Evolutionary conservation across 2,888 invertebrate genomes (phyloP).

Genomic region (Cosmia pyralina): DNA sequence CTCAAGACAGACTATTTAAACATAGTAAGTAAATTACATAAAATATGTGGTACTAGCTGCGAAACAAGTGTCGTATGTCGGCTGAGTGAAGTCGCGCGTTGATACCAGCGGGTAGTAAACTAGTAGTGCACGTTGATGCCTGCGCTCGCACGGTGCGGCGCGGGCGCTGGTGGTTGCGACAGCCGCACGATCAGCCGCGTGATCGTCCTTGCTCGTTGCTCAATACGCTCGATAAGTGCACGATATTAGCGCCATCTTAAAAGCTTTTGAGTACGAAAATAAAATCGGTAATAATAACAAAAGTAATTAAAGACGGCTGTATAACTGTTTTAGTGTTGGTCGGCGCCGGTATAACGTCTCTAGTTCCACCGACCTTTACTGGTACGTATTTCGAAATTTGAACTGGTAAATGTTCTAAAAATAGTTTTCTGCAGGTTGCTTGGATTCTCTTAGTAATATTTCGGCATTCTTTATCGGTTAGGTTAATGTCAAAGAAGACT

Average conservation of each 20-base stretch:
- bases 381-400: slow-evolving; percentile 79
- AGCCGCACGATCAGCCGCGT: slow-evolving; percentile 69
- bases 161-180: slow-evolving; percentile 68
- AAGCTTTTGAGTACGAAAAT: slow-evolving; percentile 79
- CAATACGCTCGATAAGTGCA: slow-evolving; percentile 82
- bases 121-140: slow-evolving; percentile 47
- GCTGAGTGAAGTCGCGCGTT: slow-evolving; percentile 17
- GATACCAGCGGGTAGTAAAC: slow-evolving; percentile 27
- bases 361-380: slow-evolving; percentile 79
- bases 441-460: slow-evolving; percentile 16
- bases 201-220: slow-evolving; percentile 85
- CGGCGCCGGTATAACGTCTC: slow-evolving; percentile 63
- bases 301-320: slow-evolving; percentile 80
- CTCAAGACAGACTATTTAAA: slow-evolving; percentile 17
- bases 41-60: slow-evolving; percentile 1
- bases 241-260: slow-evolving; percentile 83
- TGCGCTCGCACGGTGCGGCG: slow-evolving; percentile 21
- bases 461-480: slow-evolving; percentile 2
- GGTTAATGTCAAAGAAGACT: neutral
- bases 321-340: slow-evolving; percentile 75
- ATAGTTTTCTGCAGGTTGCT: neutral
- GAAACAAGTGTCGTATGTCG: slow-evolving; percentile 47
- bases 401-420: slow-evolving; percentile 33
- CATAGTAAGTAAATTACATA: slow-evolving; percentile 19
- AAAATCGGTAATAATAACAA: slow-evolving; percentile 77